Base-by-base conservation (phyloP, 2,113 vertebrate species). In the Anser brachyrhynchus region DNA sequence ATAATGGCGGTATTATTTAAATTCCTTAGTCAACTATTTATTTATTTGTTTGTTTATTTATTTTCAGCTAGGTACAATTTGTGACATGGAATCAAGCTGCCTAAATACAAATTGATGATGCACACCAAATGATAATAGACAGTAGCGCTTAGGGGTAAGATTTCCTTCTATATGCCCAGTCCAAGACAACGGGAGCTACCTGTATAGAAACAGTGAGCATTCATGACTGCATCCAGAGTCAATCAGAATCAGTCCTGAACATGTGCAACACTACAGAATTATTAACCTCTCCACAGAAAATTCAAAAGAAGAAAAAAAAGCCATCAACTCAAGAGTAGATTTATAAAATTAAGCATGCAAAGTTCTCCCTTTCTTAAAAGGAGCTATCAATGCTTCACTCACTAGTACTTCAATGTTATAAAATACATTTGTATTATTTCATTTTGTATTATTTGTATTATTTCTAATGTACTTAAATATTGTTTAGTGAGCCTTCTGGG, bases 181-280 rank as follows among this genome's bases (percentile, higher is more conserved):
- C 21, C 1, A 2, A 57, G n/a, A 83, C 13, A 77, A 21, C 35
- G 76, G 54, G 14, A 89, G 28, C 58, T 61, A 39, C 17, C 26
- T 54, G 33, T 57, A 10, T 21, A 82, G 41, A 78, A 84, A 54
- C 31, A 66, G 4, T 52, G 18, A 67, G 9, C 17, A 37, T 51
- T 79, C 28, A 46, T 12, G 4, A 57, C 29, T 35, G 10, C 29
- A 74, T 46, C 35, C 33, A 31, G 76, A 77, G 35, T 33, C 33
- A 52, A 44, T 29, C 26, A n/a, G 41, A 76, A 11, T 15, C 6
- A 35, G 28, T 83, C 86, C 28, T 0, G 0, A 84, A 39, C 12
- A 51, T 0, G 0, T 25, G 7, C 12, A 41, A 55, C 31, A 52
- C 2, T 49, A 31, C 12, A 54, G 33, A 91, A 43, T 37, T 64